Conservation (phyloP, 2,113 vertebrate genomes). For the Eulemur rufifrons region DNA sequence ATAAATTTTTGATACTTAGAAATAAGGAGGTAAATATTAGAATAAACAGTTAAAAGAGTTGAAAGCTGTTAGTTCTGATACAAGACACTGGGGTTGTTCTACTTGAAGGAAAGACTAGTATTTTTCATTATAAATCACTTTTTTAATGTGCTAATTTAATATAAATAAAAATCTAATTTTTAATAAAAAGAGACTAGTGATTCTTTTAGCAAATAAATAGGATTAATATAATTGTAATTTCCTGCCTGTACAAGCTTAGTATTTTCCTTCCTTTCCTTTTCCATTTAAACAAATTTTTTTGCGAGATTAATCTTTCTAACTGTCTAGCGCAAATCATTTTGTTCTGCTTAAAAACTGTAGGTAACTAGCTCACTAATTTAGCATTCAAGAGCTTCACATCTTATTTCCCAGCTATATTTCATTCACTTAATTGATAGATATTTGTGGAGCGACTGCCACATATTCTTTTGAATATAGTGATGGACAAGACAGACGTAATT, state of each 20-base stretch:
- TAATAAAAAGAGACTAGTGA: background rate
- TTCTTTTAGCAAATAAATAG: background rate
- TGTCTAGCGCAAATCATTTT: background rate
- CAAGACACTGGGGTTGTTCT: background rate
- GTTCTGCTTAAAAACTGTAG: background rate
- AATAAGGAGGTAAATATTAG: background rate
- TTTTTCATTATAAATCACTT: background rate
- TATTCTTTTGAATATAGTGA: background rate
- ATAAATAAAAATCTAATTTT: constrained; percentile 9
- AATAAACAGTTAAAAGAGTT: background rate
- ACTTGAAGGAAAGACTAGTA: background rate
- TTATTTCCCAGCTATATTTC: background rate
- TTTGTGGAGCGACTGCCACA: background rate
- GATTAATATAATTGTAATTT: background rate
- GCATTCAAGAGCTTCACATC: background rate
- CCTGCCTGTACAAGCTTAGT: background rate
- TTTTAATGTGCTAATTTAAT: background rate
- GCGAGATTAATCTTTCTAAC: background rate
- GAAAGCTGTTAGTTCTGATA: background rate
- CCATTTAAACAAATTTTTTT: background rate
- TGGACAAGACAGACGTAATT: background rate
- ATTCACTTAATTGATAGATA: background rate
- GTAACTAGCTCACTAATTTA: background rate
- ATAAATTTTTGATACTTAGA: background rate
- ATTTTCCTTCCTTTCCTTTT: background rate